These are phyloP conservation scores for Austrolebias charrua DNA, from an alignment of 2,797 vertebrate species.

Conservation along the genomic window DNA sequence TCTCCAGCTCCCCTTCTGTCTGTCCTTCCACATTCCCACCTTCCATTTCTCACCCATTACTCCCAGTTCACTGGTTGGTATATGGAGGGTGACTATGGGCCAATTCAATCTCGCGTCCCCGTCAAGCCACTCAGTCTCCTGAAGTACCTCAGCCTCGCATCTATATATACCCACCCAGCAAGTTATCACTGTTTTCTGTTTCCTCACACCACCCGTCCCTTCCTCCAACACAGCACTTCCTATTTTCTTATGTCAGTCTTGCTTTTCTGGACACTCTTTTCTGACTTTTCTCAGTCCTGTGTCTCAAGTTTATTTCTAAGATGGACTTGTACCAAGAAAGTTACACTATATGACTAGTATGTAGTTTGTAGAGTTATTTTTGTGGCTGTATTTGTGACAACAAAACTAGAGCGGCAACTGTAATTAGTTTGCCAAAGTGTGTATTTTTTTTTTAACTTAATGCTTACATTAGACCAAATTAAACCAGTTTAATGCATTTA, in stretches of 20 bases:
- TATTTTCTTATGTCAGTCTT: slow-evolving; percentile 60
- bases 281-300: slow-evolving; percentile 9
- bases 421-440: slow-evolving; percentile 17
- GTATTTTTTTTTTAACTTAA: slow-evolving; percentile 16
- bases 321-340: slow-evolving; percentile 5
- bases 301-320: slow-evolving; percentile 15
- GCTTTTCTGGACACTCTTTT: slow-evolving; percentile 42
- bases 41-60: slow-evolving; percentile 72
- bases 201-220: slow-evolving; percentile 32
- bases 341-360: background rate
- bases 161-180: slow-evolving; percentile 32
- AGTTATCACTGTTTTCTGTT: slow-evolving; percentile 51
- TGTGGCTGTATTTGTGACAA: slow-evolving; percentile 23
- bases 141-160: slow-evolving; percentile 32
- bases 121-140: slow-evolving; percentile 42
- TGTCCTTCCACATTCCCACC: slow-evolving; percentile 34
- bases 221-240: slow-evolving; percentile 46
- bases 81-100: slow-evolving; percentile 74
- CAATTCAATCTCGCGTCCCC: slow-evolving; percentile 70
- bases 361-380: slow-evolving; percentile 13
- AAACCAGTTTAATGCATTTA: too few species aligned
- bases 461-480: background rate
- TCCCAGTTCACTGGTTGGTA: slow-evolving; percentile 72
- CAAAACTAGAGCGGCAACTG: slow-evolving; percentile 27
- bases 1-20: slow-evolving; percentile 18